These are phyloP conservation scores for Campaea margaritaria DNA, from an alignment of 2,888 invertebrate genomes.

Conservation along the genomic window DNA sequence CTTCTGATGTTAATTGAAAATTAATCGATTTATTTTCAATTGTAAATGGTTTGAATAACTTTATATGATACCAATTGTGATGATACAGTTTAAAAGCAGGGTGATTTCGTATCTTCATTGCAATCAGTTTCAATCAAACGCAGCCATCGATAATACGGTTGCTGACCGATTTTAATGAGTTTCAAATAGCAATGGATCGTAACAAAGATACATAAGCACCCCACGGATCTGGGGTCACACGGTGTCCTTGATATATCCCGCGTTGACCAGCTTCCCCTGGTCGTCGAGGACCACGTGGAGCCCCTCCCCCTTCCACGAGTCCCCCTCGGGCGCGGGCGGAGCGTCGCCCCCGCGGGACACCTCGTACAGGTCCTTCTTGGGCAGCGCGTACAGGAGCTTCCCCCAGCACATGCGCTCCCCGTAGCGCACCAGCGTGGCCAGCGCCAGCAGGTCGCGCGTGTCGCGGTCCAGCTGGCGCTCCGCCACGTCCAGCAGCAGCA, in stretches of 20 bases:
- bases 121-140: too few relatives aligned
- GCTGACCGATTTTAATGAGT: not conserved
- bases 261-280: constrained; percentile 19
- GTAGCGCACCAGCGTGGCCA: constrained; percentile 92
- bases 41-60: too few relatives aligned
- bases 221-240: not conserved
- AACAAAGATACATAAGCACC: too few relatives aligned
- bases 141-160: not conserved
- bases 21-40: too few relatives aligned
- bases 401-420: constrained; percentile 93
- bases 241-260: constrained; percentile 4
- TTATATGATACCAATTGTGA: too few relatives aligned
- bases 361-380: constrained; percentile 12
- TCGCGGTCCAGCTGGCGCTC: constrained; percentile 75
- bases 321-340: not conserved
- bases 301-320: not conserved
- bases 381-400: constrained; percentile 90
- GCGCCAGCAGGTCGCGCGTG: constrained; percentile 87
- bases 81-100: too few relatives aligned
- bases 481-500: constrained; percentile 88
- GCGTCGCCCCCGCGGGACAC: not conserved
- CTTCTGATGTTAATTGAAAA: too few relatives aligned
- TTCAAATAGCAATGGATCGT: not conserved
- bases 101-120: too few relatives aligned
- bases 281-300: constrained; percentile 15